These are phyloP conservation scores for Amphiprion percula DNA, from an alignment of 2,113 vertebrate species.

Conservation along the genomic window DNA sequence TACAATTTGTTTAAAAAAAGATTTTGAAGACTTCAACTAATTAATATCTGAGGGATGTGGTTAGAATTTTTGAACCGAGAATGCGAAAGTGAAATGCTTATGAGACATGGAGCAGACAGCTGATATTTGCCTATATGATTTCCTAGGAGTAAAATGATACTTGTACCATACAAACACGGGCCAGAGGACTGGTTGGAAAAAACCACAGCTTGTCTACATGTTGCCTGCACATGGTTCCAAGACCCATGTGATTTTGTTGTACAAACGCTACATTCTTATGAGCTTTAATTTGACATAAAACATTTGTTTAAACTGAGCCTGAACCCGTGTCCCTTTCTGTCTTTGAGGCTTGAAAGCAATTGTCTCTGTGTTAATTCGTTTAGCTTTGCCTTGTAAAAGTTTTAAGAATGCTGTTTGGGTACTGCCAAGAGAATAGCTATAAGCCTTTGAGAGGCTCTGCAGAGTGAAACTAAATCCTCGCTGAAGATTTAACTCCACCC, in stretches of 20 bases:
- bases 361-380: conserved; percentile 71
- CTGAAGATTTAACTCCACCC: conserved; percentile 65
- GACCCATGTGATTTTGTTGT: conserved; percentile 25
- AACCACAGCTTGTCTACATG: conserved; percentile 17
- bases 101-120: conserved; percentile 5
- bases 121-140: neutral
- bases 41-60: neutral
- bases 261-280: conserved; percentile 10
- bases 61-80: neutral
- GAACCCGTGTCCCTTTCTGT: conserved; percentile 42
- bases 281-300: conserved; percentile 49
- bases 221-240: conserved; percentile 2
- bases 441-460: conserved; percentile 74
- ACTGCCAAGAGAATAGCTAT: conserved; percentile 66
- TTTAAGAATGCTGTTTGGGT: conserved; percentile 62
- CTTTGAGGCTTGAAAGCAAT: conserved; percentile 58
- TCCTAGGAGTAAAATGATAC: conserved; percentile 49
- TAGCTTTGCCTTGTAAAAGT: conserved; percentile 70
- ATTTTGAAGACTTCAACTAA: neutral
- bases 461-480: conserved; percentile 75
- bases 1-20: neutral
- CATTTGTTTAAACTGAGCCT: conserved; percentile 54
- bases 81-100: neutral
- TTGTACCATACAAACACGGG: neutral
- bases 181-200: conserved; percentile 51